Evolutionary conservation across 2,797 vertebrate species (phyloP).

Genomic region (Chromis chromis): DNA sequence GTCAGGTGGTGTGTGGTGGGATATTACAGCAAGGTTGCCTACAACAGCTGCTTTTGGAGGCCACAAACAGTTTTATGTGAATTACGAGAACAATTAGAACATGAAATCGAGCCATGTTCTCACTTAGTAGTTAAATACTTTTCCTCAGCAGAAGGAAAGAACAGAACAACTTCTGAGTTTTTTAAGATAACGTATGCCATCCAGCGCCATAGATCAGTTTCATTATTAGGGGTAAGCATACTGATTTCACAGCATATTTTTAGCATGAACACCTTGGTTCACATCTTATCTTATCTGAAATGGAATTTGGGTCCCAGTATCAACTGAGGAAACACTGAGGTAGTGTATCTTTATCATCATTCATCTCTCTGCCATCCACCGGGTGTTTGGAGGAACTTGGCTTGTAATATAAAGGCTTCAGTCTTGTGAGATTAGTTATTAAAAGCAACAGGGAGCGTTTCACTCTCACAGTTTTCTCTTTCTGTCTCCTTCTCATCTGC

Average conservation of each 20-base stretch:
- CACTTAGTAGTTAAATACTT: too few relatives aligned
- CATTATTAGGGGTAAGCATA: background rate
- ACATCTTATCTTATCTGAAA: slow-evolving; percentile 1
- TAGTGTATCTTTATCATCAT: slow-evolving; percentile 42
- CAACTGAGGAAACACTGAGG: slow-evolving; percentile 1
- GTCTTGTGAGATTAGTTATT: slow-evolving; percentile 56
- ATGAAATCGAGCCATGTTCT: too few relatives aligned
- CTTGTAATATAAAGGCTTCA: slow-evolving; percentile 48
- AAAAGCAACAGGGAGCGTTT: slow-evolving; percentile 61
- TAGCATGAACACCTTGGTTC: background rate
- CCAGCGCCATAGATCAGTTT: background rate
- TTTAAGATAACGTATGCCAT: too few relatives aligned
- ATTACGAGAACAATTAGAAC: too few relatives aligned
- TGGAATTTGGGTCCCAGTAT: slow-evolving; percentile 2
- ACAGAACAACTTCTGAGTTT: too few relatives aligned
- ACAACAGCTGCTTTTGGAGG: background rate
- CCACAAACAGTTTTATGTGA: too few relatives aligned
- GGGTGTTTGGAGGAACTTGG: slow-evolving; percentile 31
- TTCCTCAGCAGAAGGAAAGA: too few relatives aligned
- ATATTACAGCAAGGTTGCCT: background rate
- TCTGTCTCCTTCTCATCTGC: slow-evolving; percentile 22
- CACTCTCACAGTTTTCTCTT: slow-evolving; percentile 41
- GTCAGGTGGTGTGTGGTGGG: background rate
- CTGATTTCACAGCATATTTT: slow-evolving; percentile 1
- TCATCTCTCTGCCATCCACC: slow-evolving; percentile 31